phyloP scores from a whole-genome alignment of 2,797 vertebrate genomes.

The Salmo trutta region DNA sequence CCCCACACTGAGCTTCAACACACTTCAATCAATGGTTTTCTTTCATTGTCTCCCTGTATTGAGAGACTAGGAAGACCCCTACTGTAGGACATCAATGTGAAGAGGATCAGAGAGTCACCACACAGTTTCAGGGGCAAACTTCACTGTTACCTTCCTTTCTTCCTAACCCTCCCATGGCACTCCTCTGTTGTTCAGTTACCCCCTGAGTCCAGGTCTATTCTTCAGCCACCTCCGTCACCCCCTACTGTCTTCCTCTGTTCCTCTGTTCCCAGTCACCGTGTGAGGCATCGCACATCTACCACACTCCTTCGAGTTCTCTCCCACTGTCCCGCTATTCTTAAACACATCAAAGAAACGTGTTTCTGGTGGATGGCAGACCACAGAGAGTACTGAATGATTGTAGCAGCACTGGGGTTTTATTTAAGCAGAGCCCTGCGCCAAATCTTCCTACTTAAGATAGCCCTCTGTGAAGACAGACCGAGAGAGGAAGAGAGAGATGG shows the following conservation, averaged over 20 bases:
- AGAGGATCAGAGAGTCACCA: background rate
- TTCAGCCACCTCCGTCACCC: background rate
- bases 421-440: conserved; percentile 41
- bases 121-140: background rate
- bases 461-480: background rate
- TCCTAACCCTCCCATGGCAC: background rate
- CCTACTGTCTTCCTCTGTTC: conserved; percentile 1
- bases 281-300: background rate
- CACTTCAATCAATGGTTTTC: too few species aligned
- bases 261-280: background rate
- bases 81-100: too few species aligned
- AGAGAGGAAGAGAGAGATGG: background rate
- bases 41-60: too few species aligned
- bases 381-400: conserved; percentile 60
- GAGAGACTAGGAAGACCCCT: too few species aligned
- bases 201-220: background rate
- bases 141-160: background rate
- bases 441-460: conserved; percentile 63
- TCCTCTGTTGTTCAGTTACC: background rate
- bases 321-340: background rate
- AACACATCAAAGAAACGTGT: conserved; percentile 4
- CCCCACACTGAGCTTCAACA: too few species aligned
- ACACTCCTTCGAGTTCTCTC: background rate
- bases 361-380: conserved; percentile 65
- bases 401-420: conserved; percentile 45